Evolutionary conservation across 2,113 vertebrate genomes (phyloP), one percentile per base, ranked within the genome.

Genomic region (Uropsilus gracilis): DNA sequence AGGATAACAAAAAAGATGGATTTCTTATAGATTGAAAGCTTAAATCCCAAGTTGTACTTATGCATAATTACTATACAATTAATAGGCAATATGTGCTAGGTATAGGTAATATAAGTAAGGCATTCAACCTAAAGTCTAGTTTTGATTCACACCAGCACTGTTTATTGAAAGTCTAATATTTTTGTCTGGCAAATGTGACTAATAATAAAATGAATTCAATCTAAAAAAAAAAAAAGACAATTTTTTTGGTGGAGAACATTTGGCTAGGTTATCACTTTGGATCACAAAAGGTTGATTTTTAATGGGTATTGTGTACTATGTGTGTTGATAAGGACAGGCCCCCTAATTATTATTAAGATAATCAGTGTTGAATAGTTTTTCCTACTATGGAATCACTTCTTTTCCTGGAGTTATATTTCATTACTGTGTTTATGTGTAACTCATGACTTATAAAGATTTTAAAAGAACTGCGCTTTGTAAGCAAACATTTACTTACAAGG

Each of bases 381-480:
- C 55, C 37, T 87, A 63, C 20, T 80, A 53, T 66, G 39, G 68
- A 66, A 77, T 12, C 77, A 13, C 53, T 92, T 39, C 8, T 69
- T 86, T 90, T 83, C 42, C 76, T 73, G 22, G 63, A 90, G 26
- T 68, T 73, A 68, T 92, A 68, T 92, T 83, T 94, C 71, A 87
- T 71, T 83, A 72, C 64, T 32, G 68, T 83, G 32, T 66, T 37
- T 48, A 28, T 86, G 30, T 80, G 53, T 46, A 46, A 68, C 26
- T 78, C 57, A 84, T 61, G 34, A 4, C 22, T 71, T 55, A 77
- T 39, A 63, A 11, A 59, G 20, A 75, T 84, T 93, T 66, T 37
- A 44, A 86, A 83, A 53, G 48, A 59, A 86, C 42, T 75, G 32
- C 46, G 44, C 30, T 46, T 76, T 86, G 13, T 78, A 78, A 86